Evolutionary conservation across 2,888 invertebrate species (phyloP), one percentile per base, ranked within the genome.

Genomic region (Netelia inedita): DNA sequence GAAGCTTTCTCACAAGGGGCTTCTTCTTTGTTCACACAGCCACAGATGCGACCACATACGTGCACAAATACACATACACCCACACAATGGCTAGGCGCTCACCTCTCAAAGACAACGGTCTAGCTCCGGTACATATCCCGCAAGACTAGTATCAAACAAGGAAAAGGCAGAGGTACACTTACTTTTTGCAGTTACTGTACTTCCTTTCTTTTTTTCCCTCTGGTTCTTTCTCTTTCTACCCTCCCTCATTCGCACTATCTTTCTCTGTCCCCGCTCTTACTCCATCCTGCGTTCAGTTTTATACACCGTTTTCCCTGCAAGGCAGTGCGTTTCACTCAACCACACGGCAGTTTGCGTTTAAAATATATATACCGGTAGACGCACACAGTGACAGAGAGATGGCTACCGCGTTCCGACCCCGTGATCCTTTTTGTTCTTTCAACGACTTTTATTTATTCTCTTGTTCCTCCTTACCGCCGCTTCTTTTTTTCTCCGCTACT

Each of bases 1-100:
- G 92, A 92, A 92, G 92, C 92, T 91, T 88, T 90, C 89, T 88
- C 89, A 88, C 87, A 89, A 90, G 89, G 87, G 88, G 83, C 85
- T 90, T 89, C 89, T 89, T 91, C 80, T 91, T 89, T 89, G 89
- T 89, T 89, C 88, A 78, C 87, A 81, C 87, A 75, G 84, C 83
- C 87, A 68, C 80, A 75, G 83, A 76, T 71, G 46, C 46, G 14
- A 46, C 2, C 57, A 19, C 19, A 46, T 8, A 57, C 57, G 9
- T 14, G 14, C 14, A 14, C 46, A 46, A 1, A 8, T 14, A 53
- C 75, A 63, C 74, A 79, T 23, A 79, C 79, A 71, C 55, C 21
- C 79, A 16, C 55, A n/a, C 35, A 11, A 28, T 41, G n/a, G n/a
- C n/a, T 50, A 5, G 53, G 43, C 46, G 19, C 78, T 69, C 59